Evolutionary conservation across 2,888 invertebrate species (phyloP), one percentile per base, ranked within the genome.

Genomic region (Heliconius cydno): DNA sequence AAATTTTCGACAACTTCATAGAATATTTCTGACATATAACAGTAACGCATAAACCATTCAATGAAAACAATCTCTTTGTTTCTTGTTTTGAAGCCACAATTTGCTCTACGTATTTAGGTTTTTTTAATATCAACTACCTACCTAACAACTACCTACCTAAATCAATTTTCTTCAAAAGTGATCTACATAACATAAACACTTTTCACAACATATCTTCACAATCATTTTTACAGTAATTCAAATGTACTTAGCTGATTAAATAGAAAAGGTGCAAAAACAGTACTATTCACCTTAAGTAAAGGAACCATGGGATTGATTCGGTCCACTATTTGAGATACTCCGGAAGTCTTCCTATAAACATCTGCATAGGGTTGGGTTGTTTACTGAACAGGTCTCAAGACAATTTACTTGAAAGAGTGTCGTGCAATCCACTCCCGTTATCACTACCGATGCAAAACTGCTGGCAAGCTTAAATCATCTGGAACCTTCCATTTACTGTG

Each of bases 351-450:
- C 88, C 86, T 86, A 84, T 86, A 87, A 89, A 90, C 89, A 92
- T 94, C 92, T 93, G 93, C 94, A 94, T 93, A 90, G 89, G 87
- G 89, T 89, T 86, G 91, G 91, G 89, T 92, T 94, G 94, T 94
- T 94, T 94, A 94, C 93, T 88, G 90, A 88, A 89, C 88, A 88
- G 90, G 92, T 92, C 92, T 93, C 95, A 90, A 90, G 91, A 94
- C 95, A 95, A 95, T 95, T 93, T 94, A 91, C 93, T 94, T 94
- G 93, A 95, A 94, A 95, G 95, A 94, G 15, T 94, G 93, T 94
- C 93, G 89, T 87, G 93, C 93, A 94, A 94, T 94, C 93, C 93
- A 92, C 94, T 94, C 90, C 80, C 73, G 87, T 90, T 88, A 91
- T 90, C 90, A 88, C 86, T 78, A 78, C 79, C 88, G 90, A 90